These are phyloP conservation scores for Orchestes rusci DNA, from an alignment of 2,888 invertebrate species.

Conservation along the genomic window DNA sequence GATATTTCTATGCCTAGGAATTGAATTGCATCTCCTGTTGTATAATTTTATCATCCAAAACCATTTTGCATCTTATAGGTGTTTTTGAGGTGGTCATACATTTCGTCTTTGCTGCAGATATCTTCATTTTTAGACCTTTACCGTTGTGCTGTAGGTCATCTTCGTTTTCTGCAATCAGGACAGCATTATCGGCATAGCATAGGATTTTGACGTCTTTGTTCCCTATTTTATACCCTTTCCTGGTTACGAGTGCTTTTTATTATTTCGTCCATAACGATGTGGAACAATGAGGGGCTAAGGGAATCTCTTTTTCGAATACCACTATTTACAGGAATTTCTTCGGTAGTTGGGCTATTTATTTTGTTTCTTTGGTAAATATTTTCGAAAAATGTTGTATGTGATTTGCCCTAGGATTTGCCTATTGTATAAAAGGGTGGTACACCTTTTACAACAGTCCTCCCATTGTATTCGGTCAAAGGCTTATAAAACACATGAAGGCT, in stretches of 20 bases:
- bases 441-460: slow-evolving; percentile 9
- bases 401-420: slow-evolving; percentile 10
- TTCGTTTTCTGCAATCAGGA: too few species aligned
- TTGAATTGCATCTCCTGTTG: slow-evolving; percentile 12
- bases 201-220: too few species aligned
- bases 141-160: slow-evolving; percentile 12
- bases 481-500: slow-evolving; percentile 8
- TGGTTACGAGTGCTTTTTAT: too few species aligned
- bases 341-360: slow-evolving; percentile 2
- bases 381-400: slow-evolving; percentile 11
- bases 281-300: slow-evolving; percentile 6
- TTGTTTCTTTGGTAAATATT: slow-evolving; percentile 6
- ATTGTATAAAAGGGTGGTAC: slow-evolving; percentile 10
- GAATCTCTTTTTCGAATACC: slow-evolving; percentile 16
- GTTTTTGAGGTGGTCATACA: too few species aligned
- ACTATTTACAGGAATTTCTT: slow-evolving; percentile 8
- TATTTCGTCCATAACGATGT: too few species aligned
- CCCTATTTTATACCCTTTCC: too few species aligned
- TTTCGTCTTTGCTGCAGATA: too few species aligned
- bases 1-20: slow-evolving; percentile 11
- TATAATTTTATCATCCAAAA: too few species aligned
- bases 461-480: slow-evolving; percentile 7
- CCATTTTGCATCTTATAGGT: too few species aligned
- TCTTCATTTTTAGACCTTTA: slow-evolving; percentile 11
- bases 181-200: slow-evolving; percentile 22